Percentiles rank a stretch among this genome's conserved stretches.
phyloP scores from a whole-genome alignment of 2,797 vertebrate genomes.

The Sebastes hubbsi region DNA sequence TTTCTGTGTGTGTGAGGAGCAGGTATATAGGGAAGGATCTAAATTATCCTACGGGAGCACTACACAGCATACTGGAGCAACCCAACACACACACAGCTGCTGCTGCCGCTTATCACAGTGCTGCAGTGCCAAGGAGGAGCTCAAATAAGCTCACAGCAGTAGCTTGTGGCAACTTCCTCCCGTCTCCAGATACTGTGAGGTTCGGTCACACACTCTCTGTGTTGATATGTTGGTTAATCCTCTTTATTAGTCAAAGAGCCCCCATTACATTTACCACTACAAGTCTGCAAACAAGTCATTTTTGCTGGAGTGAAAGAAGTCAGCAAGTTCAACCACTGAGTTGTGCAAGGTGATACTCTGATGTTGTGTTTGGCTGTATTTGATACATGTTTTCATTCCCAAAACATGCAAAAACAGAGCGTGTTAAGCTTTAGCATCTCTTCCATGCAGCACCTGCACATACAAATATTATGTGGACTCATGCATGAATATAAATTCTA shows the following conservation, averaged over 20 bases:
- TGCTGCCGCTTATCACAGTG: constrained; percentile 72
- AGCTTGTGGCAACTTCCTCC: constrained; percentile 63
- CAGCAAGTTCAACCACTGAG: background rate
- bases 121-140: constrained; percentile 73
- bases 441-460: background rate
- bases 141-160: constrained; percentile 52
- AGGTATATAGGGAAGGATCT: constrained; percentile 70
- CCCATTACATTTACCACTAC: constrained; percentile 26
- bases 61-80: constrained; percentile 43
- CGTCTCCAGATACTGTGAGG: constrained; percentile 57
- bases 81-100: constrained; percentile 45
- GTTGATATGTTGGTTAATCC: constrained; percentile 57
- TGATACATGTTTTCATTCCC: background rate
- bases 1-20: constrained; percentile 39
- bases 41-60: constrained; percentile 61
- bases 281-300: constrained; percentile 27
- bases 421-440: background rate
- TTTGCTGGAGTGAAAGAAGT: constrained; percentile 16
- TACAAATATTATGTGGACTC: background rate
- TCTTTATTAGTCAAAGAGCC: constrained; percentile 55
- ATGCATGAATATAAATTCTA: constrained; percentile 16
- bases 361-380: background rate
- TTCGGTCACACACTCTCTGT: constrained; percentile 48
- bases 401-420: background rate
- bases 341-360: background rate